phyloP scores from a whole-genome alignment of 1,140 invertebrate species.

The Leptestheria dahalacensis region DNA sequence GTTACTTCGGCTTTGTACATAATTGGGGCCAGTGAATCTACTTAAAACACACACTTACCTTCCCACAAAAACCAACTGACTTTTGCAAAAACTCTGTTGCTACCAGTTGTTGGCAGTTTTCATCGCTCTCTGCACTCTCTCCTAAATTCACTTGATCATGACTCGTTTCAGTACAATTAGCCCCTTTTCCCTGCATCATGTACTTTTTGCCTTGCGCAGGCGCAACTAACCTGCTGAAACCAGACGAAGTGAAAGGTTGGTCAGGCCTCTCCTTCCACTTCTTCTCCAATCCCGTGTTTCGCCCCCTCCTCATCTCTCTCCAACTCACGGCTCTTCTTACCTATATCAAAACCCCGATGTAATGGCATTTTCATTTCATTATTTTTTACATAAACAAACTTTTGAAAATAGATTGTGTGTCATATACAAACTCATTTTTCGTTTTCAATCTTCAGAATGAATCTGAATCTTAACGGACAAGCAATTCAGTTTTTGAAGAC shows the following conservation, averaged over 20 bases:
- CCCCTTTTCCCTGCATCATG: background rate
- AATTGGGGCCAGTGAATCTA: background rate
- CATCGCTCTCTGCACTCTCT: background rate
- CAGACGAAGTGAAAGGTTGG: background rate
- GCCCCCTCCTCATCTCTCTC: too few relatives aligned
- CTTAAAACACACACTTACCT: too few relatives aligned
- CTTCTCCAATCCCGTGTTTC: background rate
- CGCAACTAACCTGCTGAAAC: slow-evolving; percentile 10
- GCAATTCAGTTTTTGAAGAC: too few relatives aligned
- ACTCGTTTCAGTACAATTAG: background rate
- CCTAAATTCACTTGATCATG: background rate
- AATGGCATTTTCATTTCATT: background rate
- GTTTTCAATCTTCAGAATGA: too few relatives aligned
- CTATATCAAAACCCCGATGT: background rate
- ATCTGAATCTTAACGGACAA: too few relatives aligned
- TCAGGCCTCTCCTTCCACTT: background rate
- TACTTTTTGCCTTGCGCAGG: slow-evolving; percentile 13
- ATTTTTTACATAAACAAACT: too few relatives aligned
- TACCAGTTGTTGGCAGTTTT: too few relatives aligned
- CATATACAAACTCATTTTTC: too few relatives aligned
- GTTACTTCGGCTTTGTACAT: background rate
- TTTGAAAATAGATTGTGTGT: too few relatives aligned
- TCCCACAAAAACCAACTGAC: too few relatives aligned
- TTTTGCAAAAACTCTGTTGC: too few relatives aligned
- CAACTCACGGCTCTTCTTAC: background rate